phyloP scores from a whole-genome alignment of 1,140 invertebrate genomes.

The Nymphalis io region DNA sequence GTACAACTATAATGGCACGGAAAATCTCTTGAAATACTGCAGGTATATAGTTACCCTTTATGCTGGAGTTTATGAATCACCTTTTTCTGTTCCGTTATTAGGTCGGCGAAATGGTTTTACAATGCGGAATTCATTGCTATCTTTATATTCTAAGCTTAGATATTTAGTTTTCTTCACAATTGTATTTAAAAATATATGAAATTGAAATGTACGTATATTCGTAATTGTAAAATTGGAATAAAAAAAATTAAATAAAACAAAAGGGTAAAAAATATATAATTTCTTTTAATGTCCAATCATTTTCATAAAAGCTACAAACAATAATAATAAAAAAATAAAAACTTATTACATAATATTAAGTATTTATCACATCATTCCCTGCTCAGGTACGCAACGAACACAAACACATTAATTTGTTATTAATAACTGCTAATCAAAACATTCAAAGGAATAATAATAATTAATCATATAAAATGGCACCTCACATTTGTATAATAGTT shows the following conservation, averaged over 20 bases:
- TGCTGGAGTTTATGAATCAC: neutral
- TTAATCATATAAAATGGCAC: too few relatives aligned
- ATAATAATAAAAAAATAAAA: slow-evolving; percentile 4
- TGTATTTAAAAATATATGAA: neutral
- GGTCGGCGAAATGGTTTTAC: neutral
- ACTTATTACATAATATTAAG: neutral
- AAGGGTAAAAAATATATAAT: slow-evolving; percentile 6
- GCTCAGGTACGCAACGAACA: neutral
- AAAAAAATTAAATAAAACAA: slow-evolving; percentile 18
- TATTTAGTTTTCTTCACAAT: neutral
- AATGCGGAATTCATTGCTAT: neutral
- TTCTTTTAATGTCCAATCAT: slow-evolving; percentile 16
- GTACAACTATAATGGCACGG: slow-evolving; percentile 13
- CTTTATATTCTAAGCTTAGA: neutral
- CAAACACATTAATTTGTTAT: neutral
- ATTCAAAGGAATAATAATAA: too few relatives aligned
- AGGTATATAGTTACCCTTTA: slow-evolving; percentile 2
- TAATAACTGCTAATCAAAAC: too few relatives aligned
- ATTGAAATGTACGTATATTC: too few relatives aligned
- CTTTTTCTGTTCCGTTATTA: slow-evolving; percentile 8
- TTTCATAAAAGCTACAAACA: neutral
- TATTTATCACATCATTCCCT: slow-evolving; percentile 4
- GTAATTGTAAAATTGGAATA: too few relatives aligned
- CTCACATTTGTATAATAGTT: too few relatives aligned
- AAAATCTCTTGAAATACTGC: slow-evolving; percentile 18